Base-by-base conservation (phyloP, 2,113 vertebrate genomes). In the Ophiodon elongatus region DNA sequence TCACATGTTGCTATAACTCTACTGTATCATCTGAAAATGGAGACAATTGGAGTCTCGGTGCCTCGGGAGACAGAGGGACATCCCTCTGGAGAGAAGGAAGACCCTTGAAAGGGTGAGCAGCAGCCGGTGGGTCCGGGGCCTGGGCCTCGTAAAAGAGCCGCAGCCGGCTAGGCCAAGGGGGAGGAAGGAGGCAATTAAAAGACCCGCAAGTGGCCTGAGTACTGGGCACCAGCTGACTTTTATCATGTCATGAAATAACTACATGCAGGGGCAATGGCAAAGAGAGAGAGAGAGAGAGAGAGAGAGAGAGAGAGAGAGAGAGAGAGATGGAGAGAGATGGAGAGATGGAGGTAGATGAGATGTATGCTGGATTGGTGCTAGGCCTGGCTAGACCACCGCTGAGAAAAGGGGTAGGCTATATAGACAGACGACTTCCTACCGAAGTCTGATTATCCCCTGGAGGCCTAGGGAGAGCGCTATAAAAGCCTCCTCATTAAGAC, bases 401-500 rank as follows among this genome's bases (percentile, higher is more conserved):
- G 96, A 97, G 96, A 93, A 91, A 96, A 94, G 94, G 91, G 93
- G 94, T 95, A 94, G 94, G 94, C 96, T 96, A 97, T 97, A 96
- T 97, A 97, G 96, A 97, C 96, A 97, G 97, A 97, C 95, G 95
- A 97, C 97, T 98, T 99, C 97, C 97, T 97, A 97, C 95, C 96
- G 92, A 92, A 92, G 92, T 94, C 92, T 94, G 94, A 95, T 94
- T 94, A 92, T 93, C 92, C 94, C 94, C 94, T 83, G 29, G 86
- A 93, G 94, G 93, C 91, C 83, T 45, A 72, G 47, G 75, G 66
- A 91, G 83, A 92, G 70, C 88, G 89, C 90, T 83, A 91, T 95
- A 95, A 95, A 95, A 94, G 86, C 83, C 85, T 94, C 86, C 95
- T 95, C 93, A 94, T 96, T 94, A 95, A 93, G 92, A 87, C 76